A percentile compares a stretch with the other conserved stretches of the same genome.
Evolutionary conservation across 2,113 vertebrate genomes (phyloP).

Genomic region (Columbina picui): DNA sequence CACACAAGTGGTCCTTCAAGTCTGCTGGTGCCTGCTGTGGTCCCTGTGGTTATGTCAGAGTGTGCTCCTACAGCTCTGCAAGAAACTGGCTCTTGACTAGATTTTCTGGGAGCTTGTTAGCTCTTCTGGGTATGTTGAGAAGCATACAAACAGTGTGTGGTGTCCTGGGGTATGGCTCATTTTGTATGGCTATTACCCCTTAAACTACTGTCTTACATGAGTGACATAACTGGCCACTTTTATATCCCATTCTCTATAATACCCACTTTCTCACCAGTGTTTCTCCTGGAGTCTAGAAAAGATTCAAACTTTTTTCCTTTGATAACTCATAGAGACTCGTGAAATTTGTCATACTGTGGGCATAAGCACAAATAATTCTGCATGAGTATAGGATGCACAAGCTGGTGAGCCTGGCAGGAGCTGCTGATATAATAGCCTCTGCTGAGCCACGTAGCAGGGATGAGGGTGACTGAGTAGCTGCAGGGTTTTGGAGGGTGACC

Average conservation of each 20-base stretch:
- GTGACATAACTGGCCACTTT: not conserved
- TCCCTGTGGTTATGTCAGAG: not conserved
- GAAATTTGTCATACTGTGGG: not conserved
- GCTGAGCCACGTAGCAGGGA: not conserved
- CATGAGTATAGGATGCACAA: not conserved
- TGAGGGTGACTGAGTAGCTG: not conserved
- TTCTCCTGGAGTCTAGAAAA: conserved; percentile 1
- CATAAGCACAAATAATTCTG: not conserved
- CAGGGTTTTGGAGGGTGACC: not conserved
- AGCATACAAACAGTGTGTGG: not conserved
- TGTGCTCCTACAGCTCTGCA: not conserved
- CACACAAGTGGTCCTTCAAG: not conserved
- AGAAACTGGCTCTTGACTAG: not conserved
- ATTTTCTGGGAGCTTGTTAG: not conserved
- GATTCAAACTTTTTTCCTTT: not conserved
- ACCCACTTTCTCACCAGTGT: not conserved
- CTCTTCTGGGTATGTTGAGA: not conserved
- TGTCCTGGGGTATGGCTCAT: not conserved
- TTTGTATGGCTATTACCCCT: not conserved
- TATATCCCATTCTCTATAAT: not conserved
- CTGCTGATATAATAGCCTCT: not conserved
- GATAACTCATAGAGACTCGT: not conserved
- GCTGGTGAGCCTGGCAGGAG: not conserved
- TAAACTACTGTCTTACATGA: not conserved
- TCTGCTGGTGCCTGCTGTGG: not conserved